Evolutionary conservation across 2,888 invertebrate species (phyloP).

Genomic region (Drosophila percnosoma): DNA sequence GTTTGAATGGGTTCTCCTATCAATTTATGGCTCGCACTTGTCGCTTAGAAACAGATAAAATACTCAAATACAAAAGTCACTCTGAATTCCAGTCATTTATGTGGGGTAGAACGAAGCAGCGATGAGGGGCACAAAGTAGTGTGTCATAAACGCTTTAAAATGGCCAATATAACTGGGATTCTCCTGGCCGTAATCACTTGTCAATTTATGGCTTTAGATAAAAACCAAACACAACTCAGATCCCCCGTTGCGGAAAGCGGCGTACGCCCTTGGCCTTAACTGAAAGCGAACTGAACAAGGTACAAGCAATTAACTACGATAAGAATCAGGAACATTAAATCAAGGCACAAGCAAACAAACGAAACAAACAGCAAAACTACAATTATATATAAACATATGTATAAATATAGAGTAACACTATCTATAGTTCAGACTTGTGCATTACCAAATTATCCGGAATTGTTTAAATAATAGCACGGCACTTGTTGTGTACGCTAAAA

Average conservation of each 20-base stretch:
- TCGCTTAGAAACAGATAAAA: not conserved
- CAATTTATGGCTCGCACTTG: not conserved
- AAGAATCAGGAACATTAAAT: constrained; percentile 36
- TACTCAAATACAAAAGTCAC: not conserved
- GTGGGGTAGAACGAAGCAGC: not conserved
- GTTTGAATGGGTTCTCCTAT: not conserved
- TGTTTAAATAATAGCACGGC: constrained; percentile 58
- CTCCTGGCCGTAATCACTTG: not conserved
- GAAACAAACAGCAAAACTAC: constrained; percentile 11
- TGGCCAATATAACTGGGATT: not conserved
- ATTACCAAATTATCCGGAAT: constrained; percentile 33
- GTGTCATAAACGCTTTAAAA: not conserved
- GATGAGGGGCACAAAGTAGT: not conserved
- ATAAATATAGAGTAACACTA: not conserved
- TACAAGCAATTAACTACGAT: constrained; percentile 30
- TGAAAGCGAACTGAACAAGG: constrained; percentile 1
- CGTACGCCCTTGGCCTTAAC: not conserved
- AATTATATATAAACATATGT: constrained; percentile 15
- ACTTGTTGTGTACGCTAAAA: constrained; percentile 46
- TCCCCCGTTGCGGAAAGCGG: not conserved
- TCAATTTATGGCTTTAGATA: not conserved
- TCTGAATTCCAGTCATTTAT: not conserved
- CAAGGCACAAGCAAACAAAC: constrained; percentile 8
- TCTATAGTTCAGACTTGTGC: constrained; percentile 2
- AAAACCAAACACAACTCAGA: not conserved